Evolutionary conservation across 2,797 vertebrate species (phyloP), one percentile per base, ranked within the genome.

Genomic region (Argyrosomus regius): DNA sequence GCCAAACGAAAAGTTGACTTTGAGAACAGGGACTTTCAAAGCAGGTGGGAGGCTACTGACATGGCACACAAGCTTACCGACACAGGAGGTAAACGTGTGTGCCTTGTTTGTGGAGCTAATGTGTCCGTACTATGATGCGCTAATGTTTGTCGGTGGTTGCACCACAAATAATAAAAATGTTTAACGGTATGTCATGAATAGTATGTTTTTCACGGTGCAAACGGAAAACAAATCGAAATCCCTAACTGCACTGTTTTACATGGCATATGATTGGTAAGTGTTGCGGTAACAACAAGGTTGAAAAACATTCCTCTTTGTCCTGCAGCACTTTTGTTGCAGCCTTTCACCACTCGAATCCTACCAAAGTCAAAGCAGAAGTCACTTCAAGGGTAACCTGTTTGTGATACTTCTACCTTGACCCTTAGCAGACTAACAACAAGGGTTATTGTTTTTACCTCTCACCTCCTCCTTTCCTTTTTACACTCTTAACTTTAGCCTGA

Each of bases 381-480:
- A 50, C 16, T 75, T 86, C 24, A 88, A 88, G 70, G 88, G 89
- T 58, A 81, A 67, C 43, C 46, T 84, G 62, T 88, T 82, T 83
- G 75, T 77, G 57, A 72, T 65, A 31, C 41, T 65, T 73, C 65
- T 76, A 89, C 89, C 75, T 88, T 87, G 82, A 89, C 73, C 80
- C 71, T 68, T 64, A 52, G 24, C 7, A 17, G 10, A 65, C 39
- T 5, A 86, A 70, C 79, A 84, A 72, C 54, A 81, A 83, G 77
- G 49, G 63, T 62, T 74, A 76, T 43, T 75, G 72, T 80, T 14
- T 90, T 89, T 71, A 77, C 67, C 64, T 79, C 73, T 66, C 67
- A 68, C 35, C 49, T 41, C 63, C 59, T 69, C 56, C 11, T 75
- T 85, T 86, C 64, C 63, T 75, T 78, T 80, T 81, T 76, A 84